Evolutionary conservation across 1,140 invertebrate species (phyloP).

Genomic region (Spodoptera litura): DNA sequence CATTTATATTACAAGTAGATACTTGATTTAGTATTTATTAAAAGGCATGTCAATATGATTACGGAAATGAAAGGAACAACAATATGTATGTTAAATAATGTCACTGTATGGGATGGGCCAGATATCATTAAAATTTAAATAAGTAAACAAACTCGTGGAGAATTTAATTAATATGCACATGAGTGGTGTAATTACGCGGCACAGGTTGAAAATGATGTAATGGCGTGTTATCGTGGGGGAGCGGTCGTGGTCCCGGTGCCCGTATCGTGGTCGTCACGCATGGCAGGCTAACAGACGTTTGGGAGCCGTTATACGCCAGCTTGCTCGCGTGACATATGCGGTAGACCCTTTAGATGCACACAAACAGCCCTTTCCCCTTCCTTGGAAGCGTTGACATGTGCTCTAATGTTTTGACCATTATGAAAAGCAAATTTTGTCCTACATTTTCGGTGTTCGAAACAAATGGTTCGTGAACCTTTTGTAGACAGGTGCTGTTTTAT

Average conservation of each 20-base stretch:
- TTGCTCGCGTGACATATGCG: slow-evolving; percentile 42
- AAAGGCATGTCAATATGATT: neutral
- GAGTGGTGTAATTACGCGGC: slow-evolving; percentile 34
- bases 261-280: slow-evolving; percentile 42
- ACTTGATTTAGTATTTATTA: neutral
- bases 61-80: neutral
- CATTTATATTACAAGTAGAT: slow-evolving; percentile 22
- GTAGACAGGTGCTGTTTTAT: neutral
- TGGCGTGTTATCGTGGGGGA: slow-evolving; percentile 50
- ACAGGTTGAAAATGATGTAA: slow-evolving; percentile 51
- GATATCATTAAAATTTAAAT: slow-evolving; percentile 23
- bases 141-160: slow-evolving; percentile 1
- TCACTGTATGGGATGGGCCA: neutral
- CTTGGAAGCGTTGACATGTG: neutral
- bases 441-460: neutral
- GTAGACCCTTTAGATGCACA: slow-evolving; percentile 28
- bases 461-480: neutral
- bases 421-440: neutral
- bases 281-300: slow-evolving; percentile 24
- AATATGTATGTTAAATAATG: neutral
- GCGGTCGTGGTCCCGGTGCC: slow-evolving; percentile 29
- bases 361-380: neutral
- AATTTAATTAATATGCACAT: slow-evolving; percentile 34
- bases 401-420: slow-evolving; percentile 2
- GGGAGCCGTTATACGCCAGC: slow-evolving; percentile 45